Conservation (phyloP, 1,140 invertebrate genomes). For the Cataglyphis hispanica region DNA sequence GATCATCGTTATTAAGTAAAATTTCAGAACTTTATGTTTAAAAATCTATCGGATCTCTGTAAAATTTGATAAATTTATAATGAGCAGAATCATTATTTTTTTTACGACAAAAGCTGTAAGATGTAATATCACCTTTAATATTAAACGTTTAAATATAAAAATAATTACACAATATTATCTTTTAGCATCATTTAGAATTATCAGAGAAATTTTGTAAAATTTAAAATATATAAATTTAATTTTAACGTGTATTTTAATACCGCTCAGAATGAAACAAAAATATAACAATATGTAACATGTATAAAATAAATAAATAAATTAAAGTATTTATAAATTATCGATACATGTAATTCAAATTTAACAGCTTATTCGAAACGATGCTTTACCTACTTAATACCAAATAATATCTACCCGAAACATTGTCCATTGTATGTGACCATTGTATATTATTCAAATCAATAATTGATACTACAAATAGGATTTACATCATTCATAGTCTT, state of each 20-base stretch:
- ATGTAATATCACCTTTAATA: neutral
- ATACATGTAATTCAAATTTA: too few relatives aligned
- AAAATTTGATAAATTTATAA: slow-evolving; percentile 32
- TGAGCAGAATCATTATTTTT: neutral
- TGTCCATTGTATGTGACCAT: slow-evolving; percentile 80
- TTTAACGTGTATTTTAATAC: too few relatives aligned
- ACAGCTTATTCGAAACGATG: too few relatives aligned
- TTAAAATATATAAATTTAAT: too few relatives aligned
- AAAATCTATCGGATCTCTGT: slow-evolving; percentile 11
- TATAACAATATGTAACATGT: too few relatives aligned
- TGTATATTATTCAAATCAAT: slow-evolving; percentile 80
- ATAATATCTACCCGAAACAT: slow-evolving; percentile 69
- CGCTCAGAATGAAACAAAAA: too few relatives aligned
- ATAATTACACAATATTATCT: neutral
- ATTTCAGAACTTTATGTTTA: neutral
- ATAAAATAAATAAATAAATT: too few relatives aligned
- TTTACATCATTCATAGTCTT: too few relatives aligned
- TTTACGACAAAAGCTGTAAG: slow-evolving; percentile 2
- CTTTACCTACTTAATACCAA: too few relatives aligned
- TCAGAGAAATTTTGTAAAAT: too few relatives aligned
- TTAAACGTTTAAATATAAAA: neutral
- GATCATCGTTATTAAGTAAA: neutral
- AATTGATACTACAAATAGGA: neutral
- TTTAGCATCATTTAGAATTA: neutral
- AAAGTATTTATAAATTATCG: too few relatives aligned